Conservation (phyloP, 2,113 vertebrate species). For the Sclerurus mexicanus region DNA sequence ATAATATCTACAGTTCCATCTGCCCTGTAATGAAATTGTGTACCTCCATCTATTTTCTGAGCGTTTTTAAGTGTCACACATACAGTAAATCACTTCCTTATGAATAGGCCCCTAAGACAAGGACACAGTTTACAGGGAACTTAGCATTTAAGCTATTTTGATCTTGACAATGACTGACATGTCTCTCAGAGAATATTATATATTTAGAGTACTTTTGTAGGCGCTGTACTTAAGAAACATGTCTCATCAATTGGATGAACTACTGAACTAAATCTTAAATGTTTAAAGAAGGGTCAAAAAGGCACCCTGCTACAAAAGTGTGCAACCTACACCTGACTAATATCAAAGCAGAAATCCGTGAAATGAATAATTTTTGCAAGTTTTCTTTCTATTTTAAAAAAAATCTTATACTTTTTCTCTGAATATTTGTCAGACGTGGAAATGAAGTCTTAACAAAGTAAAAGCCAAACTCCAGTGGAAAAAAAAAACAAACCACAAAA, state of each 20-base stretch:
- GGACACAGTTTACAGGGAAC: slow-evolving; percentile 70
- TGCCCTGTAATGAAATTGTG: slow-evolving; percentile 51
- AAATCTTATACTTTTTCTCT: slow-evolving; percentile 37
- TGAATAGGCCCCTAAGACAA: slow-evolving; percentile 64
- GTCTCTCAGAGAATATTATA: slow-evolving; percentile 76
- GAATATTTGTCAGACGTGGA: slow-evolving; percentile 67
- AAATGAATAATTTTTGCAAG: slow-evolving; percentile 71
- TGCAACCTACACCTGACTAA: slow-evolving; percentile 63
- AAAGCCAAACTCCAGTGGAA: slow-evolving; percentile 14
- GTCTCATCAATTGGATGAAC: slow-evolving; percentile 75
- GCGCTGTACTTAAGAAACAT: slow-evolving; percentile 72
- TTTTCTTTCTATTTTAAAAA: slow-evolving; percentile 44
- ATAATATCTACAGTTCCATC: slow-evolving; percentile 52
- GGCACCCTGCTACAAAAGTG: slow-evolving; percentile 69
- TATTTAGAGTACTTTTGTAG: slow-evolving; percentile 80
- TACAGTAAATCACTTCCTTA: slow-evolving; percentile 59
- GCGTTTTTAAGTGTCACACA: slow-evolving; percentile 51
- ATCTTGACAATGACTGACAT: slow-evolving; percentile 79
- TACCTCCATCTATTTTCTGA: slow-evolving; percentile 20
- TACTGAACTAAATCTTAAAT: slow-evolving; percentile 82
- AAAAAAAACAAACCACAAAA: neutral
- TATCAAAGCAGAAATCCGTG: slow-evolving; percentile 71
- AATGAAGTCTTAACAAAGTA: slow-evolving; percentile 31
- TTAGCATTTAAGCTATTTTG: slow-evolving; percentile 76
- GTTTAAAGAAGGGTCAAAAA: slow-evolving; percentile 82